Evolutionary conservation across 2,888 invertebrate species (phyloP).

Genomic region (Alitta virens): DNA sequence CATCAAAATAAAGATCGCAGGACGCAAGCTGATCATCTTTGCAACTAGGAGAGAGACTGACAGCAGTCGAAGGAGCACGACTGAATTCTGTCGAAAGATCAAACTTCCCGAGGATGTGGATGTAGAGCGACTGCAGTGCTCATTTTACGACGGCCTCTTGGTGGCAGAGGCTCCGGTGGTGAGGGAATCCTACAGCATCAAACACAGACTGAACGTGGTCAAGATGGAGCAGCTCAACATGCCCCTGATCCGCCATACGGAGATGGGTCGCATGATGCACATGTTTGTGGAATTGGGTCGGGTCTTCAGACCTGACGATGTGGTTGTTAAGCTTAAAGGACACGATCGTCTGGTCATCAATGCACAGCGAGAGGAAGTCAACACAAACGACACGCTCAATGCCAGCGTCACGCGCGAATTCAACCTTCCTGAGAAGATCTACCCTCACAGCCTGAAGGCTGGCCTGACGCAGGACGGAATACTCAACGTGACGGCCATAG

Average conservation of each 20-base stretch:
- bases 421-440: slow-evolving; percentile 20
- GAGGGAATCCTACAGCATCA: not conserved
- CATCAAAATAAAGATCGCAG: slow-evolving; percentile 23
- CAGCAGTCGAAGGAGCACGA: slow-evolving; percentile 23
- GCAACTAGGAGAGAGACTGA: slow-evolving; percentile 21
- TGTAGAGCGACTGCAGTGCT: slow-evolving; percentile 13
- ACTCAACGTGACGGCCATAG: slow-evolving; percentile 24
- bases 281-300: slow-evolving; percentile 25
- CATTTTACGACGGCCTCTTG: slow-evolving; percentile 12
- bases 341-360: slow-evolving; percentile 18
- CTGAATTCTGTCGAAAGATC: slow-evolving; percentile 28
- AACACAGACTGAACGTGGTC: slow-evolving; percentile 4
- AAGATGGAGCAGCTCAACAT: slow-evolving; percentile 7
- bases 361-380: slow-evolving; percentile 21
- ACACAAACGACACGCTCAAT: slow-evolving; percentile 4
- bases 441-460: slow-evolving; percentile 23
- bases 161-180: slow-evolving; percentile 22
- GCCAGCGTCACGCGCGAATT: slow-evolving; percentile 25
- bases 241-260: slow-evolving; percentile 5
- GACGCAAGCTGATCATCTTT: slow-evolving; percentile 17
- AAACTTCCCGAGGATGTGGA: slow-evolving; percentile 26
- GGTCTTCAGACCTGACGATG: slow-evolving; percentile 26
- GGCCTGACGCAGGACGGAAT: slow-evolving; percentile 25
- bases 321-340: slow-evolving; percentile 25
- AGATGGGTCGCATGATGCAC: slow-evolving; percentile 16